Base-by-base conservation (phyloP, 1,140 invertebrate genomes). In the Anthonomus grandis region DNA sequence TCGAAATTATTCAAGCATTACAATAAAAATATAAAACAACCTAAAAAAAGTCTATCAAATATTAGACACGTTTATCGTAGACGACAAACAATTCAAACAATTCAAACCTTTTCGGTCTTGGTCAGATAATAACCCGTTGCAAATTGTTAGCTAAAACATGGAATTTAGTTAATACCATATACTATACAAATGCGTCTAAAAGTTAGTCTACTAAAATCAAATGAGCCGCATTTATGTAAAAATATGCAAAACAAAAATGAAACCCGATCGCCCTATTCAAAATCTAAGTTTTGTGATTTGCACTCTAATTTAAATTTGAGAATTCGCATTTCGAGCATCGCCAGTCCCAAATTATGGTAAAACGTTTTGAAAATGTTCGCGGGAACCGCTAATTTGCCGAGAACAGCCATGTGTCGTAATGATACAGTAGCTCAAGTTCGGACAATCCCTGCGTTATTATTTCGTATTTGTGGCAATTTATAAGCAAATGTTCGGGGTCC, bases 381-480 rank as follows among this genome's bases (percentile, higher is more conserved):
- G 41, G 55, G 34, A 57, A 57, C 59, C 59, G 53, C 41, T 57
- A 57, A 61, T 61, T 61, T 53, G 42, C 49, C 21, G 50, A 61
- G 57, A 61, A 61, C 53, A 48, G 54, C 59, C 51, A 61, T 51
- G 59, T 27, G 53, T 52, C 42, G 48, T 61, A 61, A 61, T 61
- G 49, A 61, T 61, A 61, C 59, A 53, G 59, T 61, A 61, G 59
- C 59, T 36, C 39, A 41, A 44, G 24, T 19, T 51, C 25, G 22
- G 23, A 39, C 27, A 51, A 51, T 41, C 36, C 19, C 15, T 41
- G 37, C 12, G 13, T 21, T 51, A 34, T 41, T 39, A 39, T 41
- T 51, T 51, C 12, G 49, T 41, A 51, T 51, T 51, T 51, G 36
- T 24, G 21, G 37, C 37, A 51, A 51, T 51, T 51, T 51, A 41